These are phyloP conservation scores for Biston stratarius DNA, from an alignment of 2,888 invertebrate species.

Conservation along the genomic window DNA sequence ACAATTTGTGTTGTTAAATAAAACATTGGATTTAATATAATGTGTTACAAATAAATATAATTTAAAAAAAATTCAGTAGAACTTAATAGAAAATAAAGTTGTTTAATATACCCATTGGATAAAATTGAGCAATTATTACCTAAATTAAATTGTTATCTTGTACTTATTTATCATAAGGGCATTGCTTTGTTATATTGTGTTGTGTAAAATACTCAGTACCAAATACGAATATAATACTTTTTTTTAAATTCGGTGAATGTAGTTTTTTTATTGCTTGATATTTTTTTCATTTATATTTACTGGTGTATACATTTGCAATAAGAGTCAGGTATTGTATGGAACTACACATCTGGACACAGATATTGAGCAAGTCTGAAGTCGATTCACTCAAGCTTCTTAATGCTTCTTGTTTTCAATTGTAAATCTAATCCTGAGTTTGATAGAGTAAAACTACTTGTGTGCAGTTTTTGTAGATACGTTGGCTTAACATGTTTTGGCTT, in stretches of 20 bases:
- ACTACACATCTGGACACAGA: too few species aligned
- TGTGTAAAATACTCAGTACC: constrained; percentile 39
- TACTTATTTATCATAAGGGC: constrained; percentile 78
- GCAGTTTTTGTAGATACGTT: too few species aligned
- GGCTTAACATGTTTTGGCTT: too few species aligned
- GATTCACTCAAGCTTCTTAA: too few species aligned
- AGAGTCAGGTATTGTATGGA: constrained; percentile 16
- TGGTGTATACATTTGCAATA: constrained; percentile 40
- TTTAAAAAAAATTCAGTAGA: not conserved
- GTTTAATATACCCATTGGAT: constrained; percentile 58
- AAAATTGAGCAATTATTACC: constrained; percentile 83
- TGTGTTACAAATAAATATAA: not conserved
- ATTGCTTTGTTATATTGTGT: constrained; percentile 41
- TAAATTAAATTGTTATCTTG: constrained; percentile 74
- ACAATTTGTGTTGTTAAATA: not conserved
- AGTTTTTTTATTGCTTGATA: constrained; percentile 6
- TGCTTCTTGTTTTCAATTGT: too few species aligned
- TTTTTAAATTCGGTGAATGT: constrained; percentile 20
- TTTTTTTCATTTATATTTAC: not conserved
- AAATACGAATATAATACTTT: constrained; percentile 27
- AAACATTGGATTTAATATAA: not conserved
- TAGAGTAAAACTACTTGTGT: too few species aligned
- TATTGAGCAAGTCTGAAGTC: too few species aligned
- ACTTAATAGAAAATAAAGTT: constrained; percentile 23
- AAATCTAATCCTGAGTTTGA: too few species aligned